Percentiles rank a stretch among this genome's conserved stretches.
Conservation (phyloP, 2,113 vertebrate species). For the Sceloporus undulatus region DNA sequence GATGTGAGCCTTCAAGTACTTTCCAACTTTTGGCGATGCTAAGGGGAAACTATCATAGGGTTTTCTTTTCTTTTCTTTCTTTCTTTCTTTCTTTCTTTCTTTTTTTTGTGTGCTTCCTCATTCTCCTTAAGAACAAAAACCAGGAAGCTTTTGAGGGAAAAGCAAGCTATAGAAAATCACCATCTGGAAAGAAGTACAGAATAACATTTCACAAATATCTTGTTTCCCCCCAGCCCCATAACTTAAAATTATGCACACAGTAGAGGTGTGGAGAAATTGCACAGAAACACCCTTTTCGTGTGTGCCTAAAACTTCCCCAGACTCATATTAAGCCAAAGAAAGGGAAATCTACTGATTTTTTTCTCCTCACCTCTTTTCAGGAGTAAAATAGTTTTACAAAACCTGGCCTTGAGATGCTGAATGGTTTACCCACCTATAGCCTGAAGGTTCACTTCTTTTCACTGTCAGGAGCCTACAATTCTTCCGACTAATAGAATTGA, state of each 20-base stretch:
- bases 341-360: not conserved
- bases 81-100: not conserved
- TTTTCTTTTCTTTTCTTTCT: too few species aligned
- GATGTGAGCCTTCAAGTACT: too few species aligned
- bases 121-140: slow-evolving; percentile 44
- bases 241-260: slow-evolving; percentile 12
- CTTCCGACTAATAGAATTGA: not conserved
- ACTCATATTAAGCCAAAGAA: not conserved
- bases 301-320: not conserved
- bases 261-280: slow-evolving; percentile 1
- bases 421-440: fast-evolving
- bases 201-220: slow-evolving; percentile 33
- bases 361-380: not conserved
- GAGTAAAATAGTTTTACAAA: slow-evolving; percentile 5
- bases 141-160: slow-evolving; percentile 18
- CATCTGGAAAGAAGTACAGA: not conserved
- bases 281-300: slow-evolving; percentile 27
- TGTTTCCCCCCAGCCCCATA: not conserved
- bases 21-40: too few species aligned
- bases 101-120: slow-evolving; percentile 62
- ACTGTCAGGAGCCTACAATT: not conserved
- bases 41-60: too few species aligned
- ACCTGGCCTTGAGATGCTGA: not conserved
- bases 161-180: not conserved
- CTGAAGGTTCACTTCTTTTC: not conserved